Conservation (phyloP, 2,797 vertebrate genomes). For the Sebastes itinus region DNA sequence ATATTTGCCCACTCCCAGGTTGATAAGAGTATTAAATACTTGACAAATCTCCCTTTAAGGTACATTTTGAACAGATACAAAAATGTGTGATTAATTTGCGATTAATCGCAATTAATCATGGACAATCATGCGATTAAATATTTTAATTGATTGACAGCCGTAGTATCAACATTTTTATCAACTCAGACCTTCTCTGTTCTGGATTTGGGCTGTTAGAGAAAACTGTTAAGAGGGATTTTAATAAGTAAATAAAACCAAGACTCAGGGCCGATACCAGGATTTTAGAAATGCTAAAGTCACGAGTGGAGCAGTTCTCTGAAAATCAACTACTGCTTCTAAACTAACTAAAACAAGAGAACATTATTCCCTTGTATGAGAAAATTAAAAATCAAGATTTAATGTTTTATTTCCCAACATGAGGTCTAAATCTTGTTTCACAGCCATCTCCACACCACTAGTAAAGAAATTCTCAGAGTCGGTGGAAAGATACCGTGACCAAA, state of each 20-base stretch:
- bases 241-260: background rate
- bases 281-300: background rate
- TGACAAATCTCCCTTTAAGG: too few species aligned
- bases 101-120: too few species aligned
- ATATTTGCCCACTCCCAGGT: too few species aligned
- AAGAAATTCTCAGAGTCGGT: background rate
- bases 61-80: too few species aligned
- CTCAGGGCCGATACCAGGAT: background rate
- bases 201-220: background rate
- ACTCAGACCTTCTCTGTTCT: background rate
- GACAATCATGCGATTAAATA: too few species aligned
- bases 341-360: background rate
- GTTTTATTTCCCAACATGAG: slow-evolving; percentile 2
- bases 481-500: background rate
- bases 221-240: background rate
- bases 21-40: too few species aligned
- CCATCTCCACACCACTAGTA: background rate
- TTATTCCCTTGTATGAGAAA: background rate
- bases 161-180: background rate
- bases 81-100: too few species aligned
- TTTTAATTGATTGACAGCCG: too few species aligned
- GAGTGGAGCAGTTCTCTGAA: background rate
- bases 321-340: background rate
- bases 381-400: background rate
- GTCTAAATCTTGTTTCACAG: background rate